phyloP scores from a whole-genome alignment of 2,888 invertebrate species.

The Noctuana brunneofusca region DNA sequence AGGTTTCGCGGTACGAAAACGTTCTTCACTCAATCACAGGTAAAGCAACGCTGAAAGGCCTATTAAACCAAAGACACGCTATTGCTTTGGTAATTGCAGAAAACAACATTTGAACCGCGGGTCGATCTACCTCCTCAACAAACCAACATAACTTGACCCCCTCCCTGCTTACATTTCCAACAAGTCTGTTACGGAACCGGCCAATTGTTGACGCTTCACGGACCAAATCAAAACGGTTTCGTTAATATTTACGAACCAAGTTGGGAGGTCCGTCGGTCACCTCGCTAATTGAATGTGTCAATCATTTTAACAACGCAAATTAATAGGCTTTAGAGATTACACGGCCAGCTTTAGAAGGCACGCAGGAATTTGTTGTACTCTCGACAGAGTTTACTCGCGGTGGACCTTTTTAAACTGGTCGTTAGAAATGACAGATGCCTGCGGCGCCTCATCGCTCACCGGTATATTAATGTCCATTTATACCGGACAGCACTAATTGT shows the following conservation, averaged over 20 bases:
- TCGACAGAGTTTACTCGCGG: slow-evolving; percentile 26
- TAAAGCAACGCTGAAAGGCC: slow-evolving; percentile 67
- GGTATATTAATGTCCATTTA: slow-evolving; percentile 64
- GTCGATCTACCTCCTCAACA: slow-evolving; percentile 59
- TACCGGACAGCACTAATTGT: slow-evolving; percentile 73
- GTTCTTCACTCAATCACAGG: slow-evolving; percentile 46
- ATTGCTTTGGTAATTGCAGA: slow-evolving; percentile 74
- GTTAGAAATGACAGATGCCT: slow-evolving; percentile 59
- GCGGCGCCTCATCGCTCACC: slow-evolving; percentile 68
- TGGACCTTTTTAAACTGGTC: slow-evolving; percentile 45
- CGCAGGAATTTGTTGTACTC: slow-evolving; percentile 38
- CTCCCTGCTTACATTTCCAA: slow-evolving; percentile 35
- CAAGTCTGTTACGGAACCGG: slow-evolving; percentile 1
- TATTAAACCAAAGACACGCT: slow-evolving; percentile 74
- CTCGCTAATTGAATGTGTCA: slow-evolving; percentile 90
- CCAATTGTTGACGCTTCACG: slow-evolving; percentile 21
- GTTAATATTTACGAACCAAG: slow-evolving; percentile 69
- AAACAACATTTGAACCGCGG: slow-evolving; percentile 75
- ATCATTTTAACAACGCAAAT: slow-evolving; percentile 89
- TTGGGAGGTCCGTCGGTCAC: slow-evolving; percentile 84
- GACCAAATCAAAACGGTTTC: slow-evolving; percentile 53
- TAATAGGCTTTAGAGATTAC: slow-evolving; percentile 73
- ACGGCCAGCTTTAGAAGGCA: slow-evolving; percentile 57
- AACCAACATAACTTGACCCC: slow-evolving; percentile 51
- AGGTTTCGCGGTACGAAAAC: slow-evolving; percentile 42